Percentiles rank a stretch among this genome's conserved stretches.
Conservation (phyloP, 2,888 invertebrate genomes). For the Dasysyrphus tricinctus region DNA sequence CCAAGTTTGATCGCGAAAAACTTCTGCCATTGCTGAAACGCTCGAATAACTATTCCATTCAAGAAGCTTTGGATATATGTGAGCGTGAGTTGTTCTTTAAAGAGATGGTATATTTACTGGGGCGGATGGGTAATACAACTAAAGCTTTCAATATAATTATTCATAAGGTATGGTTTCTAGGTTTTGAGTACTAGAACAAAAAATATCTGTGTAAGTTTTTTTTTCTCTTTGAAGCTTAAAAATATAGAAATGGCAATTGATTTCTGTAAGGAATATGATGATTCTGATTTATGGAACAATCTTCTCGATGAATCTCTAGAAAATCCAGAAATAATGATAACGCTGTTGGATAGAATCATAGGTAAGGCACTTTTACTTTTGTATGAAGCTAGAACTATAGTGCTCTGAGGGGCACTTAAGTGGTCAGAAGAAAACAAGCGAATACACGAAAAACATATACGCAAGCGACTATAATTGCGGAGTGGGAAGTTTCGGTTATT, state of each 20-base stretch:
- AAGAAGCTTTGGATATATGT: conserved; percentile 96
- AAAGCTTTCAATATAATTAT: conserved; percentile 97
- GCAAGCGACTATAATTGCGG: no score
- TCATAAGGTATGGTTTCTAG: conserved; percentile 81
- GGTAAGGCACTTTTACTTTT: conserved; percentile 77
- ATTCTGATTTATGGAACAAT: conserved; percentile 96
- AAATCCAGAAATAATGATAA: conserved; percentile 89
- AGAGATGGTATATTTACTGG: conserved; percentile 96
- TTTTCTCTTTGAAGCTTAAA: conserved; percentile 85
- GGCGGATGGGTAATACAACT: conserved; percentile 93
- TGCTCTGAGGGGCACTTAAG: no score
- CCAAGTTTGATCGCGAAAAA: conserved; percentile 93
- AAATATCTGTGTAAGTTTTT: background rate
- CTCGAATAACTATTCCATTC: conserved; percentile 96
- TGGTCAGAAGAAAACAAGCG: no score
- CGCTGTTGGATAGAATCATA: conserved; percentile 86
- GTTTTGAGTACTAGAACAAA: background rate
- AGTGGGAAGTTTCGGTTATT: no score
- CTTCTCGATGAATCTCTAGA: conserved; percentile 94
- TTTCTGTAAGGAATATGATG: conserved; percentile 98
- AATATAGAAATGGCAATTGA: conserved; percentile 97
- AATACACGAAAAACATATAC: no score
- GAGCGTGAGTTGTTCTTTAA: conserved; percentile 90
- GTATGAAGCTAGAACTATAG: no score
- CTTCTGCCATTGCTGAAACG: conserved; percentile 94